phyloP scores from a whole-genome alignment of 2,797 vertebrate species.

The Erithacus rubecula region DNA sequence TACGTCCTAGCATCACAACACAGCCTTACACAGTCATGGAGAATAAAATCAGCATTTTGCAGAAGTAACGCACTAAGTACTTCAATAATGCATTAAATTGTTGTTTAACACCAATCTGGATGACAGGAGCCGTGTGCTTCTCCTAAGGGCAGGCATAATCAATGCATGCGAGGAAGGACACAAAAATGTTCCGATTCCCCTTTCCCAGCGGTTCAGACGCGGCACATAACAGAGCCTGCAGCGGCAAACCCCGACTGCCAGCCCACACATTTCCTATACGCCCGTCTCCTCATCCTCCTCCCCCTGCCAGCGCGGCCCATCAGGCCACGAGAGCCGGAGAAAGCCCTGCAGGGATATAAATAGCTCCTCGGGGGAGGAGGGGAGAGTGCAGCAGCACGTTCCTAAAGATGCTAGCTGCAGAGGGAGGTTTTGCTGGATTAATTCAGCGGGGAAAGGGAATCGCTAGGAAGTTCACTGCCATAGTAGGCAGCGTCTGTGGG shows the following conservation, averaged over 20 bases:
- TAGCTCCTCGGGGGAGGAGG: slow-evolving; percentile 16
- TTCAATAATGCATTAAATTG: neutral
- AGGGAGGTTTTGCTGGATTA: slow-evolving; percentile 1
- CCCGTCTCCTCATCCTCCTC: neutral
- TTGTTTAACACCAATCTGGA: neutral
- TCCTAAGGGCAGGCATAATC: neutral
- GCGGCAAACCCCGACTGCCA: neutral
- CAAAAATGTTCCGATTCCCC: neutral
- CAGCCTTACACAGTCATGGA: neutral
- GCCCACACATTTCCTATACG: neutral
- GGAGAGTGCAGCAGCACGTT: slow-evolving; percentile 44
- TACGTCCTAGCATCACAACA: neutral
- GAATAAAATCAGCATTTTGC: neutral
- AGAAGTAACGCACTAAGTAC: neutral
- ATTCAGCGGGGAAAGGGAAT: neutral
- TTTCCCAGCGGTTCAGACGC: neutral
- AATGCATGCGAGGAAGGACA: neutral
- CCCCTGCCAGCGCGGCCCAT: neutral
- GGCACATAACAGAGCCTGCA: neutral
- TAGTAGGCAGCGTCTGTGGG: neutral
- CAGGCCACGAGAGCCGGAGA: slow-evolving; percentile 20
- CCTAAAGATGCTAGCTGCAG: slow-evolving; percentile 43
- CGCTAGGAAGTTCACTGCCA: neutral
- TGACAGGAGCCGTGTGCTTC: neutral
- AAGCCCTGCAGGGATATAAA: slow-evolving; percentile 69